Evolutionary conservation across 1,140 invertebrate genomes (phyloP).

Genomic region (Colletes latitarsis): DNA sequence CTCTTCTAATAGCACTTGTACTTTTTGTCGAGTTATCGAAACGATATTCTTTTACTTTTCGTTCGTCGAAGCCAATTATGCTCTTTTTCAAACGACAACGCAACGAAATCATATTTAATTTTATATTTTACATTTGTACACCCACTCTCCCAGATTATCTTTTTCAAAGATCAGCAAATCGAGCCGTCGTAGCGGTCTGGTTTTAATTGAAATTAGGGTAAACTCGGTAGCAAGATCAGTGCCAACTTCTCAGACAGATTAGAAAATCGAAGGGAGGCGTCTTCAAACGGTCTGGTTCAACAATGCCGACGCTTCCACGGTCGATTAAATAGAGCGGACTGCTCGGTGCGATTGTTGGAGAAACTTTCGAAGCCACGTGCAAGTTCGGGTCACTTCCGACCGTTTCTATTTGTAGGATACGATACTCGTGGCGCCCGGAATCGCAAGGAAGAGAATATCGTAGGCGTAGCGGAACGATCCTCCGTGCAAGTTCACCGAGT

Average conservation of each 20-base stretch:
- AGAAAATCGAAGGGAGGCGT: not conserved
- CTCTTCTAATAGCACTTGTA: too few species aligned
- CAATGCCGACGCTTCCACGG: not conserved
- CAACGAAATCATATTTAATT: too few species aligned
- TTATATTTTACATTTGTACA: too few species aligned
- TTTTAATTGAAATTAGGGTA: conserved; percentile 13
- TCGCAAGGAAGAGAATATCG: not conserved
- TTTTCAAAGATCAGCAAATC: not conserved
- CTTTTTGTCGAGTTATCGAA: too few species aligned
- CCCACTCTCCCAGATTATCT: too few species aligned
- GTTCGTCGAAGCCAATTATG: too few species aligned
- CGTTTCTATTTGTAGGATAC: not conserved
- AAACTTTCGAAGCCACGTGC: not conserved
- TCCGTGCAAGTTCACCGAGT: not conserved
- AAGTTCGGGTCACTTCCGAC: not conserved
- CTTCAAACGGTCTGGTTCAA: not conserved
- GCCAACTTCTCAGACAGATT: not conserved
- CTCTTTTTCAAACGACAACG: too few species aligned
- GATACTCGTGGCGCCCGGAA: not conserved
- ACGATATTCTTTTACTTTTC: too few species aligned
- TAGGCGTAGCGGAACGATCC: not conserved
- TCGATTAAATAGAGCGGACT: not conserved
- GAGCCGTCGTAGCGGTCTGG: not conserved
- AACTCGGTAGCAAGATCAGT: not conserved
- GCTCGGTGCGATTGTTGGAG: not conserved